Conservation (phyloP, 2,113 vertebrate genomes). For the Pterocles gutturalis region DNA sequence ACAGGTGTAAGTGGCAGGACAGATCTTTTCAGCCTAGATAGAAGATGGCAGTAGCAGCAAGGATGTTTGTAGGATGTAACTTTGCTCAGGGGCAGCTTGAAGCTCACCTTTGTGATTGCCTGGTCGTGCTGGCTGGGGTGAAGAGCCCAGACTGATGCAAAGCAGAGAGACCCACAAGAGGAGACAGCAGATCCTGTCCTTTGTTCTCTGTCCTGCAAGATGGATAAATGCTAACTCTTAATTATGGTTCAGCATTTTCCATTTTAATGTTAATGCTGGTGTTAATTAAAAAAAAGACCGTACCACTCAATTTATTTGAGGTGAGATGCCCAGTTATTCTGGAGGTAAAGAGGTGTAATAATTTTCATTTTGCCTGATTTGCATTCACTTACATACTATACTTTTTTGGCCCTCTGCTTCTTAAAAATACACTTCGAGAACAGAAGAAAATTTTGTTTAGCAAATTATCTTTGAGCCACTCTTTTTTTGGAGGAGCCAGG, state of each 20-base stretch:
- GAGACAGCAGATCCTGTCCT: background rate
- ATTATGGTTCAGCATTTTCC: background rate
- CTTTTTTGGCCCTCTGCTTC: background rate
- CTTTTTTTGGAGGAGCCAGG: conserved; percentile 10
- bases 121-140: background rate
- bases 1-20: background rate
- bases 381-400: background rate
- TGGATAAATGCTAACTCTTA: background rate
- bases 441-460: conserved; percentile 58
- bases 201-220: background rate
- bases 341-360: background rate
- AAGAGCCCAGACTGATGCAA: background rate
- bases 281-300: conserved; percentile 11
- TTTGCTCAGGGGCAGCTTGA: background rate
- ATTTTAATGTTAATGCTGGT: background rate
- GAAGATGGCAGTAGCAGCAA: background rate
- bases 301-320: background rate
- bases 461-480: conserved; percentile 53
- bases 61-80: background rate
- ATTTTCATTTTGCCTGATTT: background rate
- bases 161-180: background rate
- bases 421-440: conserved; percentile 36
- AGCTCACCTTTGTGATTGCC: background rate
- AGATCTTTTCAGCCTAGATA: background rate
- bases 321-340: background rate